phyloP scores from a whole-genome alignment of 2,797 vertebrate genomes.

The Hapalemur alaotrensis region DNA sequence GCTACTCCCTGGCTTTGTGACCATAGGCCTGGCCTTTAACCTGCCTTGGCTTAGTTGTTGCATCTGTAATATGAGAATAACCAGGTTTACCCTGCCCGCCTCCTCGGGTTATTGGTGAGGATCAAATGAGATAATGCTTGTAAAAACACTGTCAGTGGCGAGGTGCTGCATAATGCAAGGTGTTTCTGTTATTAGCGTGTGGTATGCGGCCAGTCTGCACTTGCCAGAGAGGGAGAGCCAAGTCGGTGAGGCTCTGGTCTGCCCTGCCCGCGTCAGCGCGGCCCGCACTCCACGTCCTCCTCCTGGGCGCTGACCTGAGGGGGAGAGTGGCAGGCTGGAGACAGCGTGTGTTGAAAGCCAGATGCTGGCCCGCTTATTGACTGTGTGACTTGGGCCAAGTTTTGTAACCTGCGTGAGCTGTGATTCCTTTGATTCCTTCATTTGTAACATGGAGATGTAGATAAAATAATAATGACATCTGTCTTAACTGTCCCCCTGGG shows the following conservation, averaged over 20 bases:
- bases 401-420: background rate
- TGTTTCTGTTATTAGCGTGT: slow-evolving; percentile 33
- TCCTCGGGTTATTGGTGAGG: background rate
- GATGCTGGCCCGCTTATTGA: background rate
- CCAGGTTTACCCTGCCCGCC: background rate
- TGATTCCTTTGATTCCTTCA: background rate
- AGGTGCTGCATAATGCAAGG: background rate
- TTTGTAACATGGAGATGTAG: background rate
- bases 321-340: background rate
- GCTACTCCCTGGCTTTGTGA: background rate
- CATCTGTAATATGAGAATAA: background rate
- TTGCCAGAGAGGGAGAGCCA: slow-evolving; percentile 20
- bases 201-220: slow-evolving; percentile 53
- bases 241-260: background rate
- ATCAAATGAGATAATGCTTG: slow-evolving; percentile 32
- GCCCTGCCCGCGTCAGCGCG: background rate
- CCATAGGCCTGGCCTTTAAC: background rate
- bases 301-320: background rate
- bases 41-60: background rate
- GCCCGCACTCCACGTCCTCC: background rate
- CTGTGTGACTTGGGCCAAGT: background rate
- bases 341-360: background rate
- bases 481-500: background rate
- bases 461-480: background rate
- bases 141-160: background rate